Conservation (phyloP, 2,888 invertebrate species). For the Cantharis flavilabris region DNA sequence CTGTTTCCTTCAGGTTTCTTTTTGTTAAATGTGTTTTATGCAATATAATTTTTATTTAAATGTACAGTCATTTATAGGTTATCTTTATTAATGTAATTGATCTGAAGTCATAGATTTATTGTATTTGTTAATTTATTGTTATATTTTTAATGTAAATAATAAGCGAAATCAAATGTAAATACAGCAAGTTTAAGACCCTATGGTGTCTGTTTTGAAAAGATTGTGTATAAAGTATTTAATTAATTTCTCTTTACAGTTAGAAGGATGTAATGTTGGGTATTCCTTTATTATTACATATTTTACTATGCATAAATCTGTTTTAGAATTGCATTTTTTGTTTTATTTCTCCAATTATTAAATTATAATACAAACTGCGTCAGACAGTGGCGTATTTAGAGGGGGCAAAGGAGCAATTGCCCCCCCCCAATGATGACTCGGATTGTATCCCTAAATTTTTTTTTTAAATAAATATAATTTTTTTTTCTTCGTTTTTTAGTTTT, state of each 20-base stretch:
- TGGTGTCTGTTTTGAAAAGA: constrained; percentile 51
- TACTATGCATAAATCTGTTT: constrained; percentile 55
- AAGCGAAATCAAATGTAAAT: constrained; percentile 52
- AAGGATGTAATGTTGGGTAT: constrained; percentile 50
- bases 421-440: too few species aligned
- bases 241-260: constrained; percentile 26
- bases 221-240: constrained; percentile 44
- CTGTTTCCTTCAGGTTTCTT: not conserved
- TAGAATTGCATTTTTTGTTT: constrained; percentile 46
- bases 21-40: not conserved
- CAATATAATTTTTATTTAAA: not conserved
- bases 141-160: constrained; percentile 53
- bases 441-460: too few species aligned
- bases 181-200: constrained; percentile 52
- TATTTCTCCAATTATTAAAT: not conserved
- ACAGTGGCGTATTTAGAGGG: too few species aligned
- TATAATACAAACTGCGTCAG: too few species aligned
- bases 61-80: not conserved
- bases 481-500: too few species aligned
- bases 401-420: too few species aligned
- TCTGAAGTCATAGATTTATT: constrained; percentile 44
- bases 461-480: too few species aligned
- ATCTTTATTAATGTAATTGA: constrained; percentile 9
- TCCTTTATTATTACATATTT: constrained; percentile 54
- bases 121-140: constrained; percentile 42